Conservation (phyloP, 2,113 vertebrate species). For the Limanda limanda region DNA sequence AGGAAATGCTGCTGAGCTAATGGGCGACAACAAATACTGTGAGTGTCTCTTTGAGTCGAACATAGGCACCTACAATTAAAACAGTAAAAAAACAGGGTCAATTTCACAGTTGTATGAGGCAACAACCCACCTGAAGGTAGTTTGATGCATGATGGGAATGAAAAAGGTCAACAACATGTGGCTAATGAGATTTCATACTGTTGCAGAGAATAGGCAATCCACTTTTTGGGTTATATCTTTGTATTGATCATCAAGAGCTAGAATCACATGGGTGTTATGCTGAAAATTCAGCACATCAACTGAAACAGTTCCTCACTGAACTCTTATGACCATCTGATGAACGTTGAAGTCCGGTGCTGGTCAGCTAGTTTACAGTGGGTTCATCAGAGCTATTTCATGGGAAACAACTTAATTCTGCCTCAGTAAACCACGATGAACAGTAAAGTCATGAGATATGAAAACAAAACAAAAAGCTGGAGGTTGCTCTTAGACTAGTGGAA, state of each 20-base stretch:
- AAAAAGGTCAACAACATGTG: slow-evolving; percentile 31
- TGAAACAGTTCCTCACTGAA: no score
- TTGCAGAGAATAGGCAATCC: slow-evolving; percentile 19
- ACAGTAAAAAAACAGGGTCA: no score
- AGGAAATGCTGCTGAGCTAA: neutral
- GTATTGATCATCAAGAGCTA: neutral
- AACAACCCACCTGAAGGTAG: neutral
- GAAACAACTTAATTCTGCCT: neutral
- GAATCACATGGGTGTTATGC: no score
- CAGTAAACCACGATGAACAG: no score
- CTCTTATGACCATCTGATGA: no score
- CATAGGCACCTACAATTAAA: no score
- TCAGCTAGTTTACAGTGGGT: neutral
- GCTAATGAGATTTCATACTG: slow-evolving; percentile 50
- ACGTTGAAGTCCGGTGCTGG: neutral
- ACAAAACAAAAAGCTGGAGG: neutral
- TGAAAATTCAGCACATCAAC: no score
- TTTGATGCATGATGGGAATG: slow-evolving; percentile 59
- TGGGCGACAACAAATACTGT: no score
- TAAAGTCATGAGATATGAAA: no score
- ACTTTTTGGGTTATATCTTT: neutral
- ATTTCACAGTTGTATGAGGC: no score
- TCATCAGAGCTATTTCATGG: neutral
- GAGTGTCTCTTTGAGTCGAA: no score
- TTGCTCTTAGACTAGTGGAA: neutral